A percentile compares a stretch with the other conserved stretches of the same genome.
These are phyloP conservation scores for Cantharis rustica DNA, from an alignment of 2,888 invertebrate genomes.

Conservation along the genomic window DNA sequence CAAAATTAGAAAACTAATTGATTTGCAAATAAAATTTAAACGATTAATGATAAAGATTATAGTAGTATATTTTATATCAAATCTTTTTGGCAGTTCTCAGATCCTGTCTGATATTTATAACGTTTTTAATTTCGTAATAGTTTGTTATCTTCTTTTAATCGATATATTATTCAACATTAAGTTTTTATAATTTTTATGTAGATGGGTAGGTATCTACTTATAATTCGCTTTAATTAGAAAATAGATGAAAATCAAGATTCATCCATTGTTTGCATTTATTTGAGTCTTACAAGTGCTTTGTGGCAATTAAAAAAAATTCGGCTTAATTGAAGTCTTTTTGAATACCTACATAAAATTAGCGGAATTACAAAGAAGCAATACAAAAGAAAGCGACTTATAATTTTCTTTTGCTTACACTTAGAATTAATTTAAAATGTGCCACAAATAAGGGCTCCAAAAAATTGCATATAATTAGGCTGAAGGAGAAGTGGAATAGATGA, in stretches of 20 bases:
- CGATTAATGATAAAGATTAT: too few relatives aligned
- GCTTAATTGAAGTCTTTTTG: background rate
- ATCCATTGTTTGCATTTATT: background rate
- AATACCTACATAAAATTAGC: background rate
- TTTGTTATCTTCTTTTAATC: background rate
- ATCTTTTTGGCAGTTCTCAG: background rate
- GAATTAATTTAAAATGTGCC: background rate
- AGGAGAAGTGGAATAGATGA: background rate
- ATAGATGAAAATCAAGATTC: background rate
- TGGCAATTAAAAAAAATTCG: background rate
- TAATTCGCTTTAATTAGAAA: too few relatives aligned
- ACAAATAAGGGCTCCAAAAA: background rate
- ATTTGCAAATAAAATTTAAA: background rate
- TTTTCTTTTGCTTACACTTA: background rate
- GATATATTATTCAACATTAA: background rate
- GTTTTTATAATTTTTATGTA: background rate
- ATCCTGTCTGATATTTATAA: background rate
- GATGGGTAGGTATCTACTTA: too few relatives aligned
- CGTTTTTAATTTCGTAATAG: background rate
- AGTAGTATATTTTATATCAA: too few relatives aligned
- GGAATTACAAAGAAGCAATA: background rate
- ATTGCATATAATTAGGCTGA: background rate
- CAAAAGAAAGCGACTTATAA: background rate
- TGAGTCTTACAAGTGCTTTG: background rate
- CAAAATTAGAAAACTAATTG: background rate